Conservation (phyloP, 2,113 vertebrate genomes). For the Neodon shergylaensis region DNA sequence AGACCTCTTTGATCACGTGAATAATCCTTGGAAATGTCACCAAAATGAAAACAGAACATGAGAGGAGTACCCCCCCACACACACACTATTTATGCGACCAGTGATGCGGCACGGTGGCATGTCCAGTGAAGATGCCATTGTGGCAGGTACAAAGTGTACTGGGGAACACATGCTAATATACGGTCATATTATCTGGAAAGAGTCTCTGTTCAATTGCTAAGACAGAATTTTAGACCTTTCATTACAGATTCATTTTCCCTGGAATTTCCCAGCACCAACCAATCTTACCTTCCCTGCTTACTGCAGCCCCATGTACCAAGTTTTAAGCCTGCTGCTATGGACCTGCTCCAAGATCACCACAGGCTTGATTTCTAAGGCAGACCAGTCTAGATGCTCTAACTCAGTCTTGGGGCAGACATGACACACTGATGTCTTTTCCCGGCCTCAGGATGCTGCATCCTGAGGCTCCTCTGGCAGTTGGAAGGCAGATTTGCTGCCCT, state of each 20-base stretch:
- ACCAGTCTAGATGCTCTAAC: conserved; percentile 16
- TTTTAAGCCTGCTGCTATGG: background rate
- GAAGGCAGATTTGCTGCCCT: conserved; percentile 79
- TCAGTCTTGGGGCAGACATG: background rate
- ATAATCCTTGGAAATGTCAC: conserved; percentile 46
- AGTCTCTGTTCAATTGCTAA: conserved; percentile 5
- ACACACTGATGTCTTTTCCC: background rate
- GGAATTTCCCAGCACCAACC: conserved; percentile 57
- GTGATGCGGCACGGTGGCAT: background rate
- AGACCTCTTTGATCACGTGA: background rate
- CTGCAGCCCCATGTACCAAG: background rate
- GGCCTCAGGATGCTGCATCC: conserved; percentile 49
- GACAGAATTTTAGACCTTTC: conserved; percentile 34
- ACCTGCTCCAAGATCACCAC: background rate
- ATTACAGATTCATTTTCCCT: conserved; percentile 34
- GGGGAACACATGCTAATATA: background rate
- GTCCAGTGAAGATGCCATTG: background rate
- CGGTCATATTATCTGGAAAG: background rate
- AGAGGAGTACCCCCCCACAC: background rate
- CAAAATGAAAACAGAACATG: conserved; percentile 45
- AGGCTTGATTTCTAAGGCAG: conserved; percentile 20
- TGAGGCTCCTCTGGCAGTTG: conserved; percentile 66
- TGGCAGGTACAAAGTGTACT: background rate
- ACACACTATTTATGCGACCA: conserved; percentile 23
- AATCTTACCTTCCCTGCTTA: background rate